A percentile compares a stretch with the other conserved stretches of the same genome.
These are phyloP conservation scores for Tupaia tana DNA, from an alignment of 2,113 vertebrate genomes.

Conservation along the genomic window DNA sequence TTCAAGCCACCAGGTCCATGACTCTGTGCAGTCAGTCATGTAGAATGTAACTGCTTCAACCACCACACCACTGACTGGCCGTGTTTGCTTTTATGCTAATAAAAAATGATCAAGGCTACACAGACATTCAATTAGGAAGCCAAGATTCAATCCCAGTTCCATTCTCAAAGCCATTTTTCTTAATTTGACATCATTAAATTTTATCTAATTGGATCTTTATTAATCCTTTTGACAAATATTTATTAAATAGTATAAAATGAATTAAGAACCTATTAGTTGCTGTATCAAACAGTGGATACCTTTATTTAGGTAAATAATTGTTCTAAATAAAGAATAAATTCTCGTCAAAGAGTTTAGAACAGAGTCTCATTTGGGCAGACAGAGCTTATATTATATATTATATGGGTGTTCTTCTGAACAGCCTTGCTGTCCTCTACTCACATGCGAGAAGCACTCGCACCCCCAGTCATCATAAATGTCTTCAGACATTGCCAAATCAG, in stretches of 20 bases:
- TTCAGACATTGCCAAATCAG: background rate
- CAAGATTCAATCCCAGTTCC: background rate
- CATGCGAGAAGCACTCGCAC: background rate
- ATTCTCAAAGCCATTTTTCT: background rate
- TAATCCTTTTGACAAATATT: conserved; percentile 34
- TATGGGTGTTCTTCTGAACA: background rate
- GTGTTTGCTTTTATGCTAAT: no score
- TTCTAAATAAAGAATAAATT: background rate
- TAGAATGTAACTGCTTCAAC: no score
- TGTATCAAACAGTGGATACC: background rate
- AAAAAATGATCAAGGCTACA: background rate
- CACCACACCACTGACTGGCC: no score
- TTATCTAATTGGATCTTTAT: background rate
- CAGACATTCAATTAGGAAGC: conserved; percentile 11
- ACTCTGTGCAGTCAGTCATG: no score
- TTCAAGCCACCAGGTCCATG: no score
- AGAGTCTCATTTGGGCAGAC: background rate
- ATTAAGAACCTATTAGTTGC: background rate
- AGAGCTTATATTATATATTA: background rate
- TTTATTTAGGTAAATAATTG: background rate
- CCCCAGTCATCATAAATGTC: background rate
- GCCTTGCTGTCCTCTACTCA: background rate
- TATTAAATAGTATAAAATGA: background rate
- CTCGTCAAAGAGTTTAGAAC: background rate
- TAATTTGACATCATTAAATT: background rate